These are phyloP conservation scores for Aptenodytes patagonicus DNA, from an alignment of 2,113 vertebrate genomes.

Conservation along the genomic window DNA sequence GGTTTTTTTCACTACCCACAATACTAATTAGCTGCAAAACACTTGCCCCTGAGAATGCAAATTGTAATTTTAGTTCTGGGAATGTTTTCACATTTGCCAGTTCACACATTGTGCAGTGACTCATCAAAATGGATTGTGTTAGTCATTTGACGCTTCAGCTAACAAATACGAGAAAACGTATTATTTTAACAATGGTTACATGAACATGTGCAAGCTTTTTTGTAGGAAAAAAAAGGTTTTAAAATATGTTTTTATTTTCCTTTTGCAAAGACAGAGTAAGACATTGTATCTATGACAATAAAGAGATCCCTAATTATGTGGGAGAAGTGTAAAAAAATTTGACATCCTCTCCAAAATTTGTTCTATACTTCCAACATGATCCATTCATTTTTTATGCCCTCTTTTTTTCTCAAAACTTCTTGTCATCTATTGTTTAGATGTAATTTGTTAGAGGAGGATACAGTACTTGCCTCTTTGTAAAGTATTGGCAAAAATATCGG, in stretches of 20 bases:
- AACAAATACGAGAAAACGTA: background rate
- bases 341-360: background rate
- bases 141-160: slow-evolving; percentile 1
- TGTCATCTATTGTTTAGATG: background rate
- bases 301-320: background rate
- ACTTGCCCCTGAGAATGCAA: background rate
- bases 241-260: background rate
- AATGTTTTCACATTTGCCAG: background rate
- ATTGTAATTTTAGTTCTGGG: background rate
- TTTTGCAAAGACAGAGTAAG: background rate
- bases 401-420: background rate
- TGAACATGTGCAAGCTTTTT: background rate
- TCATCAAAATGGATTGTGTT: slow-evolving; percentile 19
- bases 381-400: background rate
- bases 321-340: background rate
- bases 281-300: background rate
- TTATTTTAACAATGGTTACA: slow-evolving; percentile 5
- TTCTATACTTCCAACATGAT: background rate
- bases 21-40: background rate
- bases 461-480: background rate
- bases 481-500: background rate
- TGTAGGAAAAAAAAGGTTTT: background rate
- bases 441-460: background rate
- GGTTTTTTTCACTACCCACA: background rate
- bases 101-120: background rate